Evolutionary conservation across 2,888 invertebrate species (phyloP).

Genomic region (Leptogaster cylindrica): DNA sequence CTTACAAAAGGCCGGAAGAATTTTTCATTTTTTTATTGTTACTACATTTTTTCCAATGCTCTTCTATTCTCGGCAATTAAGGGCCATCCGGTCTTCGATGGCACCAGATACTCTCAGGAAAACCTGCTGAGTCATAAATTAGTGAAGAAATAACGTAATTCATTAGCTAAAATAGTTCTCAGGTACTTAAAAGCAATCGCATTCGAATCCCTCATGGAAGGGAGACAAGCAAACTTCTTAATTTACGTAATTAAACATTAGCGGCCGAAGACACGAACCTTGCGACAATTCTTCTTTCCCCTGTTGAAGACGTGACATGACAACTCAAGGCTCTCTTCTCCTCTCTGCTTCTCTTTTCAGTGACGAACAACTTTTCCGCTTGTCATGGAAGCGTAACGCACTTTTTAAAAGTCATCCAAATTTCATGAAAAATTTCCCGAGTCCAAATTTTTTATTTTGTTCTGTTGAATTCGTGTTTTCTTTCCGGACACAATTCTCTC

Average conservation of each 20-base stretch:
- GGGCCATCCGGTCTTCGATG: neutral
- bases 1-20: neutral
- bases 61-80: neutral
- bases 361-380: constrained; percentile 13
- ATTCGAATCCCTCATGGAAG: constrained; percentile 1
- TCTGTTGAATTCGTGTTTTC: neutral
- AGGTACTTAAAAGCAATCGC: constrained; percentile 1
- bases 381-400: constrained; percentile 37
- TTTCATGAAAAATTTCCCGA: neutral
- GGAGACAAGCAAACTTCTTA: constrained; percentile 17
- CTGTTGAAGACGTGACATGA: too few relatives aligned
- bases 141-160: constrained; percentile 23
- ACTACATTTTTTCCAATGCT: neutral
- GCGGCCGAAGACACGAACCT: constrained; percentile 15
- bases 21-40: neutral
- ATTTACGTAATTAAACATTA: constrained; percentile 29
- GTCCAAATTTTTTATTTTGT: too few relatives aligned
- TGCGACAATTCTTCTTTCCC: constrained; percentile 25
- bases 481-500: neutral
- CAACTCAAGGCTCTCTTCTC: too few relatives aligned
- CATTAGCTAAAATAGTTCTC: constrained; percentile 9
- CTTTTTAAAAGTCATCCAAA: constrained; percentile 31
- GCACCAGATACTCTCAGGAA: neutral
- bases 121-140: constrained; percentile 37
- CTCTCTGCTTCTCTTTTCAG: neutral